Evolutionary conservation across 2,797 vertebrate species (phyloP), one percentile per base, ranked within the genome.

Genomic region (Gadopsis marmoratus): DNA sequence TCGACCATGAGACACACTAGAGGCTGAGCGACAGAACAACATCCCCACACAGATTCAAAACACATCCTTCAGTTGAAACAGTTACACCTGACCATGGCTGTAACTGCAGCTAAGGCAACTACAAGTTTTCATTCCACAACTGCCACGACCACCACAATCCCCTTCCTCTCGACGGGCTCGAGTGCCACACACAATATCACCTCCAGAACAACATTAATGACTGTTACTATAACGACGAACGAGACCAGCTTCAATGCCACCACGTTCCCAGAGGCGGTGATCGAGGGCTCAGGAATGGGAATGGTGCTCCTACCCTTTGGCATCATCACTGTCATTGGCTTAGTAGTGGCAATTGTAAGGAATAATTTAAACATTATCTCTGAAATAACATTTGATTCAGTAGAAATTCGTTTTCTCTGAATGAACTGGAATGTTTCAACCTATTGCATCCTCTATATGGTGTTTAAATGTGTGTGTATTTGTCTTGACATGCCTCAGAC

Each of bases 291-390:
- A 0, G 82, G 96, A 23, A 93, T 97, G 94, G 96, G 97, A 78
- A 96, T 97, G 83, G 95, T 98, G 92, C 96, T 99, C 3, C 91
- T 99, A 12, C 97, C 97, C 48, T 97, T 99, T 23, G 97, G 97
- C 65, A 97, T 99, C 93, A 96, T 99, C 94, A 98, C 97, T 14
- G 94, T 99, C 85, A 97, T 99, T 39, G 97, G 96, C n/a, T 90
- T 99, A 92, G 96, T 96, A 21, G 95, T 99, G 89, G 96, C 96
- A 14, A 93, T 98, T 96, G 98, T 99, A 94, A 96, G 97, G n/a
- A 82, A 39, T 65, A 1, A 0, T 71, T 70, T 61, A n/a, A 70
- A 69, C 35, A 56, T 47, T 54, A 4, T 63, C 62, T 62, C 11
- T 23, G 5, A 62, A 71, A 51, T 16, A 29, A 2, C 4, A 31